Base-by-base conservation (phyloP, 2,797 vertebrate genomes). In the Oceanodroma leucorhoa region DNA sequence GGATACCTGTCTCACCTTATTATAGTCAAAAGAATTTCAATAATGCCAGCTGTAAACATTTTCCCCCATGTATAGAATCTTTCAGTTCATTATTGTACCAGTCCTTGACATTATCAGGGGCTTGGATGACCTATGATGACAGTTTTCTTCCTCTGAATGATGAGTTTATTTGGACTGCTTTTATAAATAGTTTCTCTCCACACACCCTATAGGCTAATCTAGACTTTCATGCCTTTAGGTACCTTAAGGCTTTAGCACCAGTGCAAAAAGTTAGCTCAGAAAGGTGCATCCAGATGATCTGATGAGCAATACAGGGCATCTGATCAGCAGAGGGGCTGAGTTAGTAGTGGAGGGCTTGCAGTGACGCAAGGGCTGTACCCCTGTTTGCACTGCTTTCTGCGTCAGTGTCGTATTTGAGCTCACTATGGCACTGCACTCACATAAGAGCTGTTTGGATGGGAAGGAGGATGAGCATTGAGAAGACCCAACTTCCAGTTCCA, bases 351-450 rank as follows among this genome's bases (percentile, higher is more conserved):
- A 64, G 29, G 14, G 15, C 48, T 71, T 54, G 27, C 19, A 67
- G 36, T 0, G 4, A 8, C 30, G 15, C 8, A 38, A 66, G 30
- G 32, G 27, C 36, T 76, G 38, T 12, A 27, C 10, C 5, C 8
- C 14, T 66, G 5, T 36, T 45, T 40, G 26, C 18, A 12, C 36
- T 32, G 34, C 29, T 57, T 78, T 71, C 40, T 87, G 29, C 1
- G 4, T 38, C 12, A 9, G 5, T 10, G 16, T 26, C 0, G 0
- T 22, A 5, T 30, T 24, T 55, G 66, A 84, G n/a, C 38, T 94
- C 69, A 48, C 26, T 45, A 57, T 45, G 40, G 18, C 36, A 16
- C 29, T 65, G 20, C 5, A 1, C n/a, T 57, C 41, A 27, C 1
- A 2, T 16, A 48, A 61, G 26, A 66, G 14, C 32, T 36, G 19